These are phyloP conservation scores for Bufo gargarizans DNA, from an alignment of 2,113 vertebrate species.

Conservation along the genomic window DNA sequence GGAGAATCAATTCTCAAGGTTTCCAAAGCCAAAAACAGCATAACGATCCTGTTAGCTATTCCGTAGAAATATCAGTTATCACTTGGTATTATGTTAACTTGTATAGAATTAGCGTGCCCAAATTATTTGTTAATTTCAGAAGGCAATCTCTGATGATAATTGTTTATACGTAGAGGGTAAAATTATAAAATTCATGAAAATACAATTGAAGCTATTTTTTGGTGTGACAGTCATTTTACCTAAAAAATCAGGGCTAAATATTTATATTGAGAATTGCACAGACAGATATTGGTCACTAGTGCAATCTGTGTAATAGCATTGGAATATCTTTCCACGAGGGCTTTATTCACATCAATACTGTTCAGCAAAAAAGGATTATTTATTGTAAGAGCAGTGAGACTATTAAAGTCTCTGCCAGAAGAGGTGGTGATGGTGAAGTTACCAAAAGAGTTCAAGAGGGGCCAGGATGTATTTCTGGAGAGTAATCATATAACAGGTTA, in stretches of 20 bases:
- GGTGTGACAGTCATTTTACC: not conserved
- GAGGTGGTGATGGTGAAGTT: too few relatives aligned
- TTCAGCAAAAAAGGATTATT: too few relatives aligned
- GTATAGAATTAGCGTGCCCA: not conserved
- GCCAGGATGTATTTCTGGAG: too few relatives aligned
- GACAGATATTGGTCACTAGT: too few relatives aligned
- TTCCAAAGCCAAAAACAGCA: slow-evolving; percentile 3
- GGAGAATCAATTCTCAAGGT: slow-evolving; percentile 20
- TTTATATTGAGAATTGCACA: too few relatives aligned
- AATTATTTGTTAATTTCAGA: not conserved
- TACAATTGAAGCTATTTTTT: not conserved
- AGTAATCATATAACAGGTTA: too few relatives aligned
- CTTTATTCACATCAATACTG: too few relatives aligned
- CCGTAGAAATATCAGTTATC: not conserved
- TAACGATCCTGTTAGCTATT: not conserved
- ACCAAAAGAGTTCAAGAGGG: too few relatives aligned
- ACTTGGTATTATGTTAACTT: not conserved
- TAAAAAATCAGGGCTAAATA: not conserved
- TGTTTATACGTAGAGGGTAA: not conserved
- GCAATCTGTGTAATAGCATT: too few relatives aligned
- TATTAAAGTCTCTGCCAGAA: too few relatives aligned
- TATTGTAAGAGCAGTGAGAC: too few relatives aligned
- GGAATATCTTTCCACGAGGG: too few relatives aligned
- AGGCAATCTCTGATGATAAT: not conserved
- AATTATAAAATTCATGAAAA: not conserved